phyloP scores from a whole-genome alignment of 2,113 vertebrate genomes.

The Anhinga anhinga region DNA sequence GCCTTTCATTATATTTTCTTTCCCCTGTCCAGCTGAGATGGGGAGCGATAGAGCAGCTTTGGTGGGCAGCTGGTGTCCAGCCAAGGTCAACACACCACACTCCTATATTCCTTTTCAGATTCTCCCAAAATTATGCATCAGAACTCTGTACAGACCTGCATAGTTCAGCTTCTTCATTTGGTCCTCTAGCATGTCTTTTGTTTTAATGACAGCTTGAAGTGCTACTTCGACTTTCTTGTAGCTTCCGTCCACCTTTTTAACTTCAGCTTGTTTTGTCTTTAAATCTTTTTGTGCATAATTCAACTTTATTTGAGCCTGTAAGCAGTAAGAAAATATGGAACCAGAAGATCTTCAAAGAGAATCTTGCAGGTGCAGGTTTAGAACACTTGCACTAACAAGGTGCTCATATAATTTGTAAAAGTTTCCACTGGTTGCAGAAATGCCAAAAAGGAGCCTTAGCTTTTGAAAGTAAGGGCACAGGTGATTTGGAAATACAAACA shows the following conservation, averaged over 20 bases:
- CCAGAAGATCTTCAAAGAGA: not conserved
- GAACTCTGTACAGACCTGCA: slow-evolving; percentile 76
- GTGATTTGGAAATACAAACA: not conserved
- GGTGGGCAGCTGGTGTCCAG: not conserved
- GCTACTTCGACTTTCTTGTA: slow-evolving; percentile 86
- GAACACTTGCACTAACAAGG: not conserved
- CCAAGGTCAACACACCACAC: not conserved
- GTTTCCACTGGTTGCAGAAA: not conserved
- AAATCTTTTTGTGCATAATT: slow-evolving; percentile 88
- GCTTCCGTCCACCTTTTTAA: slow-evolving; percentile 87
- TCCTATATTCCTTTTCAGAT: not conserved
- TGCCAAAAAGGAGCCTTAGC: not conserved
- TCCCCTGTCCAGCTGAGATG: not conserved
- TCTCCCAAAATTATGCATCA: not conserved
- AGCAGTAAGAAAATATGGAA: not conserved
- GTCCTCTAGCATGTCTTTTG: slow-evolving; percentile 79
- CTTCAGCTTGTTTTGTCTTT: slow-evolving; percentile 87
- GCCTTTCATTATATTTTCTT: not conserved
- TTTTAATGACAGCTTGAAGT: slow-evolving; percentile 76
- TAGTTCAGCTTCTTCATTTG: slow-evolving; percentile 86
- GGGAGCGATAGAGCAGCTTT: accelerated
- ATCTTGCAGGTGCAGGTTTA: not conserved
- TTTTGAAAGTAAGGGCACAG: not conserved
- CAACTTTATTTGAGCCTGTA: slow-evolving; percentile 90
- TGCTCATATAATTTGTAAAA: not conserved